A percentile compares a stretch with the other conserved stretches of the same genome.
These are phyloP conservation scores for Himantopus leucocephalus DNA, from an alignment of 2,113 vertebrate species.

Conservation along the genomic window DNA sequence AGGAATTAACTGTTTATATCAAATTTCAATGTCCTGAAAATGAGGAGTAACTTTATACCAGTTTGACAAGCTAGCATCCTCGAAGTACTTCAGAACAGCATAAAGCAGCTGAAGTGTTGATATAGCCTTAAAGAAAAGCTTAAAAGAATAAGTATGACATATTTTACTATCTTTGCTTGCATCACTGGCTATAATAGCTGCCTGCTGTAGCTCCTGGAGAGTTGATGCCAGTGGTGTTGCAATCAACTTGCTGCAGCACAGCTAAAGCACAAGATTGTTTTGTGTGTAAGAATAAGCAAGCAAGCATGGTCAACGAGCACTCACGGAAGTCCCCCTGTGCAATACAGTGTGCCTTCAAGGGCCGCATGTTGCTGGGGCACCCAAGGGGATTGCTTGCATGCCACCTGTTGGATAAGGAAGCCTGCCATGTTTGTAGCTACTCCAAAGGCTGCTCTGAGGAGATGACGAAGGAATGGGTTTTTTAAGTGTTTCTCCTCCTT, in stretches of 20 bases:
- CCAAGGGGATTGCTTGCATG: not conserved
- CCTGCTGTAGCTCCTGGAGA: not conserved
- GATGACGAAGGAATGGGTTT: not conserved
- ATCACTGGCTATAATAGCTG: not conserved
- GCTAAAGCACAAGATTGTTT: not conserved
- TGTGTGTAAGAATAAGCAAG: not conserved
- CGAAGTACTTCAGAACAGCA: not conserved
- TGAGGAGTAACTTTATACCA: not conserved
- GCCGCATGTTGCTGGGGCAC: no score
- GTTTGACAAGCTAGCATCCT: not conserved
- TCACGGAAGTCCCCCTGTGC: not conserved
- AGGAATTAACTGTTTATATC: not conserved
- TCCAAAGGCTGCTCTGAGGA: not conserved
- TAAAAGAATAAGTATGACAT: not conserved
- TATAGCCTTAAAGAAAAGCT: not conserved
- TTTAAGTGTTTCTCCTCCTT: not conserved
- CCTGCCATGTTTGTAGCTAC: not conserved
- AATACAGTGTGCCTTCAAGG: accelerated
- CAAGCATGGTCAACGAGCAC: not conserved
- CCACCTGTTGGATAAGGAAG: no score
- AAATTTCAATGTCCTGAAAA: not conserved
- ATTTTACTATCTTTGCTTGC: not conserved
- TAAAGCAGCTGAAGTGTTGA: not conserved
- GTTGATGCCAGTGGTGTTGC: not conserved
- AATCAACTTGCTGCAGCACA: not conserved